Base-by-base conservation (phyloP, 2,888 invertebrate species). In the Drosophila dives region DNA sequence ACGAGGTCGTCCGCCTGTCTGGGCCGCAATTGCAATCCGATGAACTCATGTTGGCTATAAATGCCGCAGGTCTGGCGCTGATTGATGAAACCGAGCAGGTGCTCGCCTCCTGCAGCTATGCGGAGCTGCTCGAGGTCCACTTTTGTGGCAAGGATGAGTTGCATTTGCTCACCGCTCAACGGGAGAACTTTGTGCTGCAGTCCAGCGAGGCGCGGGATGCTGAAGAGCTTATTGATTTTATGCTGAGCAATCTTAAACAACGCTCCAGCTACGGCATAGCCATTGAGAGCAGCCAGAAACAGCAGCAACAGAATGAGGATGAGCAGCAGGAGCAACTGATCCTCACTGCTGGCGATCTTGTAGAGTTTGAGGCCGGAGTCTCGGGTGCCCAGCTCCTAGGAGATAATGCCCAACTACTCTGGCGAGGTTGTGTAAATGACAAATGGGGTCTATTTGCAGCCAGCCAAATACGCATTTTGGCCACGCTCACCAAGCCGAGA, bases 71-170 rank as follows among this genome's bases (percentile, higher is more conserved):
- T 2, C 95, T 99, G 61, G 98, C 97, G 90, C 96, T 99, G 64
- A 97, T 98, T 0, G 98, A 98, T 93, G 97, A 98, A 92, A 95
- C 97, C 83, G 98, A 99, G 92, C 97, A 97, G 92, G 97, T 99
- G 77, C 94, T 99, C 51, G 94, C 98, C 45, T 98, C 99, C 94
- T 94, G 96, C 82, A 95, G 96, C 10, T 99, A 96, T 93, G 95
- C 97, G 7, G 98, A 99, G 94, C 95, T 99, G 26, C 95, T 96
- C 0, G 95, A 96, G 62, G 96, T 98, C 58, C 94, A 81, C 0
- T 42, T 68, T 2, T 66, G 72, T 36, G 93, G 93, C 73, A 90
- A 95, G 7, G 96, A 96, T 71, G 95, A 94, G 87, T 93, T 99
- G 80, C 96, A 96, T 32, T 94, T 99, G 51, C 95, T 95, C 62